Base-by-base conservation (phyloP, 1,140 invertebrate genomes). In the Drosophila virilis region DNA sequence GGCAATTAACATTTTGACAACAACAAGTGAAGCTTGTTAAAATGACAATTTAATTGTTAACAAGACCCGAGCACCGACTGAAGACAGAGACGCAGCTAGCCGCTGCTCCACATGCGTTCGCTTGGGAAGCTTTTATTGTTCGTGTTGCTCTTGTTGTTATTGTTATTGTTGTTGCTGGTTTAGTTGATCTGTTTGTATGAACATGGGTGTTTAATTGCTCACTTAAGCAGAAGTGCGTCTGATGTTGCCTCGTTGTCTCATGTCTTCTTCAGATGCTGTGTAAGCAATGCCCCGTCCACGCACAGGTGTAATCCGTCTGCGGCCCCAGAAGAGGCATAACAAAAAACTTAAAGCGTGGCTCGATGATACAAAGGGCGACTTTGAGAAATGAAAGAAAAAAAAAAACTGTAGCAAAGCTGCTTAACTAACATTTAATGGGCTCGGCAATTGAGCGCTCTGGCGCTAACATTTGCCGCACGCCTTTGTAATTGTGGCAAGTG, bases 11-110 rank as follows among this genome's bases (percentile, higher is more conserved):
- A 91, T 91, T 91, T 85, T 70, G 66, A 55, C 61, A 78, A 79
- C 83, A 86, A 83, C 79, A 91, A 89, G 85, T 91, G 80, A 80
- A 84, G 85, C 84, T 89, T 89, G 84, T 91, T 91, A 89, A 91
- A 91, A 91, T 86, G 89, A 91, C 89, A 91, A 91, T 91, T 91
- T 91, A 91, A 91, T 91, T 91, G 89, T 91, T 89, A 77, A 85
- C 83, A 85, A 89, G 89, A 78, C 88, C 80, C 80, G 52, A 69
- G 74, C 62, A 60, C 45, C 58, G 52, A 74, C 69, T 74, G 65
- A 43, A 78, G 38, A 35, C 17, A 40, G 68, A 70, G 48, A 68
- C 51, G 33, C 17, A 71, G 67, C 42, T 50, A 40, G 33, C 55
- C n/a, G 38, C 46, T 89, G 84, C 84, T 89, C 84, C 84, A 89